These are phyloP conservation scores for Euschistus heros DNA, from an alignment of 1,140 invertebrate genomes.

Conservation along the genomic window DNA sequence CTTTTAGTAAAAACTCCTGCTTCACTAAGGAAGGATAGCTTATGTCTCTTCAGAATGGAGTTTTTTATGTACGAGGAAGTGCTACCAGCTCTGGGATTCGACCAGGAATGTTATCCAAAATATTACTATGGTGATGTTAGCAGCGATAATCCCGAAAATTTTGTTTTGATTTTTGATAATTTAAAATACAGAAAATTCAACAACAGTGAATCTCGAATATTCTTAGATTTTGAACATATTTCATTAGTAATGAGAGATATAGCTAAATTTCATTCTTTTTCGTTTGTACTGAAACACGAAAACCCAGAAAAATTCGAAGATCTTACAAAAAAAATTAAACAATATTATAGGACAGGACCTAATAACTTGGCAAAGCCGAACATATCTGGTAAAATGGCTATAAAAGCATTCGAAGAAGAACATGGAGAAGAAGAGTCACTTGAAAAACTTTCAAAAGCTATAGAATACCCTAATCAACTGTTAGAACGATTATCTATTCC, in stretches of 20 bases:
- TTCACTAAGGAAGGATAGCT: neutral
- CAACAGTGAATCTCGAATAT: neutral
- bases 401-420: slow-evolving; percentile 1
- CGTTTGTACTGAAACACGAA: slow-evolving; percentile 33
- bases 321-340: slow-evolving; percentile 28
- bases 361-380: neutral
- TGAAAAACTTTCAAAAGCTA: neutral
- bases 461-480: neutral
- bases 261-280: slow-evolving; percentile 36
- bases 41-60: slow-evolving; percentile 26
- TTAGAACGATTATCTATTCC: slow-evolving; percentile 12
- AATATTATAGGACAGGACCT: slow-evolving; percentile 22
- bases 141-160: neutral
- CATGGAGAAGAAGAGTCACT: neutral
- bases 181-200: slow-evolving; percentile 26
- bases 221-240: slow-evolving; percentile 31
- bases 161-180: slow-evolving; percentile 34
- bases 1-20: neutral
- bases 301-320: slow-evolving; percentile 31
- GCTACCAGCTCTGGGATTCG: slow-evolving; percentile 16
- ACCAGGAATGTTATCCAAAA: slow-evolving; percentile 17
- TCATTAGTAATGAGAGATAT: slow-evolving; percentile 33
- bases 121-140: slow-evolving; percentile 24
- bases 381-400: neutral
- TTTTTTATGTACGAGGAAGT: slow-evolving; percentile 26